A percentile compares a stretch with the other conserved stretches of the same genome.
Evolutionary conservation across 2,797 vertebrate species (phyloP).

Genomic region (Cirrhinus mrigala): DNA sequence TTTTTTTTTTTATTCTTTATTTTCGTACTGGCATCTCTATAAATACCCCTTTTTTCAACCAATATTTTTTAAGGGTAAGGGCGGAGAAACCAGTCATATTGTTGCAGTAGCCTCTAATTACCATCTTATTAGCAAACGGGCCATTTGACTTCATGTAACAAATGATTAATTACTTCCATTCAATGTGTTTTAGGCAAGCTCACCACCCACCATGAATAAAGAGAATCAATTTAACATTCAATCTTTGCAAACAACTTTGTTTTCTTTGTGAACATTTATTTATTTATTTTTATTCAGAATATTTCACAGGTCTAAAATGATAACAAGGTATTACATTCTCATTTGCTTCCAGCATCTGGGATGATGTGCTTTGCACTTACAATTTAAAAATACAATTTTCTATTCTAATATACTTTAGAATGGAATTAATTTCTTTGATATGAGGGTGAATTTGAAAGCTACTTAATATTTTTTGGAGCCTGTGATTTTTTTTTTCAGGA

Average conservation of each 20-base stretch:
- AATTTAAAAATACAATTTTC: too few relatives aligned
- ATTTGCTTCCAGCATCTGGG: constrained; percentile 32
- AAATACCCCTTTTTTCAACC: background rate
- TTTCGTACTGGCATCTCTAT: background rate
- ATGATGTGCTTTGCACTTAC: constrained; percentile 30
- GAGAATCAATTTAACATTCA: constrained; percentile 57
- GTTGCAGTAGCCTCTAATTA: constrained; percentile 65
- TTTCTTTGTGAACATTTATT: background rate
- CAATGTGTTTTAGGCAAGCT: constrained; percentile 49
- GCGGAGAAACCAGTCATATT: constrained; percentile 63
- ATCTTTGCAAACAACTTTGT: background rate
- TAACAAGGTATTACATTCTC: background rate
- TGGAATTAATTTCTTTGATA: too few relatives aligned
- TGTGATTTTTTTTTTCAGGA: too few relatives aligned
- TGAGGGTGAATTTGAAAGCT: too few relatives aligned
- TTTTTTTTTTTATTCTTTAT: background rate
- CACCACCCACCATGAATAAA: constrained; percentile 51
- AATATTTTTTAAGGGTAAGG: background rate
- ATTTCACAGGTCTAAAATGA: constrained; percentile 45
- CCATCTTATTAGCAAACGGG: constrained; percentile 63
- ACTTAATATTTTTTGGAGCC: too few relatives aligned
- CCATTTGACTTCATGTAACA: constrained; percentile 68
- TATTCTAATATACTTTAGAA: too few relatives aligned
- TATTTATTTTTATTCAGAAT: background rate
- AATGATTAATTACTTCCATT: constrained; percentile 66